Evolutionary conservation across 2,113 vertebrate genomes (phyloP).

Genomic region (Chamaetylas fuelleborni): DNA sequence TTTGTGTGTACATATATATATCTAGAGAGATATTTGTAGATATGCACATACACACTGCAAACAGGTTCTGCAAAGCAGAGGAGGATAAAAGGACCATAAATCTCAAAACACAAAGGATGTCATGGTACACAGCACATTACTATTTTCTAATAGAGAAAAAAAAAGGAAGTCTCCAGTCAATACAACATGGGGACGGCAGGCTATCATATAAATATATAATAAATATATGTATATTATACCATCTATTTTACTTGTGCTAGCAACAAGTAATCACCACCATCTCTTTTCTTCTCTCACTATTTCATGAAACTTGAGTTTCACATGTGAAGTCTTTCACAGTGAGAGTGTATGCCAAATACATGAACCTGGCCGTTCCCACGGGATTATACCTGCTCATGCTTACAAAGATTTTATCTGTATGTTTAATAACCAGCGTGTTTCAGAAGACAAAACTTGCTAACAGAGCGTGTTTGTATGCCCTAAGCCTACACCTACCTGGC

Average conservation of each 20-base stretch:
- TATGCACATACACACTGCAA: not conserved
- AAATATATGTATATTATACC: not conserved
- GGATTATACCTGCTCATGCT: not conserved
- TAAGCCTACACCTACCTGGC: conserved; percentile 79
- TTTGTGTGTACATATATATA: not conserved
- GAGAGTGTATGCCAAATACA: not conserved
- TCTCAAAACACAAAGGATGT: not conserved
- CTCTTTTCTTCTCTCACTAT: not conserved
- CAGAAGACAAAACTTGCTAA: not conserved
- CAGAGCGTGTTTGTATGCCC: not conserved
- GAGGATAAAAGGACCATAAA: not conserved
- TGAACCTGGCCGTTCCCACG: not conserved
- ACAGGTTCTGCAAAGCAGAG: not conserved
- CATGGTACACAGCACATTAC: not conserved
- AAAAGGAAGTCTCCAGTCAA: not conserved
- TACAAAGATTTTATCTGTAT: not conserved
- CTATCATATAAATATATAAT: not conserved
- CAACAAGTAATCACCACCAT: not conserved
- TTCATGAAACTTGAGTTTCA: not conserved
- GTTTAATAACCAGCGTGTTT: not conserved
- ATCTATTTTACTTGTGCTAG: not conserved
- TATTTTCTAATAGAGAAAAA: not conserved
- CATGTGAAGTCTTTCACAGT: not conserved
- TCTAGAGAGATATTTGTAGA: not conserved
- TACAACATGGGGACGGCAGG: not conserved